Conservation (phyloP, 2,888 invertebrate species). For the Incurvaria masculella region DNA sequence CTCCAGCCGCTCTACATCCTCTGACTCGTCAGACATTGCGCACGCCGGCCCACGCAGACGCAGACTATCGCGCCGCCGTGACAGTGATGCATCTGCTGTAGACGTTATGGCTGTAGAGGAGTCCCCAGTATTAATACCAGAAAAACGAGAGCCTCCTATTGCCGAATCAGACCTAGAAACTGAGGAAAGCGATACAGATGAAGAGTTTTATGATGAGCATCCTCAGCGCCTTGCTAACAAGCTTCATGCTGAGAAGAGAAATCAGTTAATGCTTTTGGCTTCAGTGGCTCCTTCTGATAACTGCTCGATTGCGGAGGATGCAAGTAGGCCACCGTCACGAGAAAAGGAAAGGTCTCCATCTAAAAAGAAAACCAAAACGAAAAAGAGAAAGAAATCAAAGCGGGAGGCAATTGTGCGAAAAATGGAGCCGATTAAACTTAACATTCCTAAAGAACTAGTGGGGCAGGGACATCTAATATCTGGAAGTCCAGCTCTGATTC, state of each 20-base stretch:
- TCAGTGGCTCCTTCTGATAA: conserved; percentile 61
- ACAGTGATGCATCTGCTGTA: conserved; percentile 50
- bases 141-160: conserved; percentile 59
- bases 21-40: conserved; percentile 46
- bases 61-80: conserved; percentile 36
- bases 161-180: conserved; percentile 84
- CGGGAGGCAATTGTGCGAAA: conserved; percentile 46
- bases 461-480: conserved; percentile 29
- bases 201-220: conserved; percentile 84
- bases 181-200: conserved; percentile 80
- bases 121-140: conserved; percentile 41
- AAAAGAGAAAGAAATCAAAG: conserved; percentile 67
- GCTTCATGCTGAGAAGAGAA: conserved; percentile 70
- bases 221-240: conserved; percentile 74
- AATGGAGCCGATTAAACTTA: conserved; percentile 55
- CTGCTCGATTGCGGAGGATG: conserved; percentile 56
- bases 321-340: conserved; percentile 64
- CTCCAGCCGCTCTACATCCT: conserved; percentile 58
- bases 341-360: conserved; percentile 29
- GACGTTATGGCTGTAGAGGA: conserved; percentile 53
- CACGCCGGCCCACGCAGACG: conserved; percentile 37
- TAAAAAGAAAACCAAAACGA: conserved; percentile 54
- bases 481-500: conserved; percentile 25
- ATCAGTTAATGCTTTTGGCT: conserved; percentile 61
- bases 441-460: conserved; percentile 56